phyloP scores from a whole-genome alignment of 2,888 invertebrate species.

The Drosophila borborema region DNA sequence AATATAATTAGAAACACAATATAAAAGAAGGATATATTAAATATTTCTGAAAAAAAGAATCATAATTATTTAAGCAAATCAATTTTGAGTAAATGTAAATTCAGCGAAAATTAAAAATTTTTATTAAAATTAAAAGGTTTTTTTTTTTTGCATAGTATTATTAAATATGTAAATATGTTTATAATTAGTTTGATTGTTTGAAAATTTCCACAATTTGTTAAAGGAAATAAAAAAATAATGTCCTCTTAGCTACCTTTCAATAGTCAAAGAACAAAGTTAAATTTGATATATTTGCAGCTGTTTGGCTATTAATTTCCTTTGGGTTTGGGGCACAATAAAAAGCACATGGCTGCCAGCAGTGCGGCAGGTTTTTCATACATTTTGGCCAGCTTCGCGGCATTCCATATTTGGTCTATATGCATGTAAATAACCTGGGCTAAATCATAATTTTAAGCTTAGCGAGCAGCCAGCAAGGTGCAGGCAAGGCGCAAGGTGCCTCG shows the following conservation, averaged over 20 bases:
- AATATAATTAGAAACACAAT: not conserved
- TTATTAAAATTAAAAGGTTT: too few relatives aligned
- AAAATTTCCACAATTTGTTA: conserved; percentile 68
- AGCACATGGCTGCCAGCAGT: conserved; percentile 59
- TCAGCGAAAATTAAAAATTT: not conserved
- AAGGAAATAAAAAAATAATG: conserved; percentile 34
- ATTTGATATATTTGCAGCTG: conserved; percentile 14
- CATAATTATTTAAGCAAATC: not conserved
- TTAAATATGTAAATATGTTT: not conserved
- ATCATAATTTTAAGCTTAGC: conserved; percentile 76
- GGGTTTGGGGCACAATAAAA: conserved; percentile 63
- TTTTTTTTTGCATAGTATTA: too few relatives aligned
- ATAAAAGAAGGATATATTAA: not conserved
- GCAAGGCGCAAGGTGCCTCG: conserved; percentile 6
- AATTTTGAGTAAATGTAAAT: not conserved
- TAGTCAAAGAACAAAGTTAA: not conserved
- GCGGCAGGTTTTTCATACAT: conserved; percentile 62
- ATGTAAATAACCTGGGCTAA: conserved; percentile 73
- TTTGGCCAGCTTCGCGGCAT: conserved; percentile 49
- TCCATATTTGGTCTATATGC: conserved; percentile 62
- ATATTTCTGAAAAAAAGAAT: not conserved
- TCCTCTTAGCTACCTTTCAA: not conserved
- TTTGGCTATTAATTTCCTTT: conserved; percentile 22
- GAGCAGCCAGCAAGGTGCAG: conserved; percentile 22
- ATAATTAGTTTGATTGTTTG: not conserved